Conservation (phyloP, 1,140 invertebrate genomes). For the Caenorhabditis latens region DNA sequence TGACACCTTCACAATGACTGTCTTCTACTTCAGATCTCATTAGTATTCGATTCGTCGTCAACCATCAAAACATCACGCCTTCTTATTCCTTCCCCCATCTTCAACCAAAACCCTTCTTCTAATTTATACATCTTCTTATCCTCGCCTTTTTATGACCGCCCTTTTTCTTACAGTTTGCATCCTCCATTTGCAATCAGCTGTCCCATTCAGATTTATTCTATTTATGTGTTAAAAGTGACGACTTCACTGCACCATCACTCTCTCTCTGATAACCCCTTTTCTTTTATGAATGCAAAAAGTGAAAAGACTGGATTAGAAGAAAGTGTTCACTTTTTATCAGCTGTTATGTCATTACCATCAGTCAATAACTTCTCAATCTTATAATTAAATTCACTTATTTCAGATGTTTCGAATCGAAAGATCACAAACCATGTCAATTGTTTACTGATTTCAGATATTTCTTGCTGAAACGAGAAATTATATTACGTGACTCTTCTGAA, state of each 20-base stretch:
- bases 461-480: too few relatives aligned
- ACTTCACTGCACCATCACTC: not conserved
- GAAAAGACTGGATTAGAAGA: constrained; percentile 31
- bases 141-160: constrained; percentile 44
- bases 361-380: not conserved
- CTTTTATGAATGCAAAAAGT: not conserved
- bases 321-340: constrained; percentile 14
- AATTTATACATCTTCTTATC: constrained; percentile 52
- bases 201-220: constrained; percentile 32
- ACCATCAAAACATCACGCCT: constrained; percentile 30
- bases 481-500: too few relatives aligned
- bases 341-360: constrained; percentile 3
- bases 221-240: not conserved
- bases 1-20: constrained; percentile 2
- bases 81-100: not conserved
- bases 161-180: constrained; percentile 1
- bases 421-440: too few relatives aligned
- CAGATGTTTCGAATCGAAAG: not conserved
- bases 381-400: not conserved
- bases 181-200: constrained; percentile 45
- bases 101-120: constrained; percentile 4
- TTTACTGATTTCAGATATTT: too few relatives aligned
- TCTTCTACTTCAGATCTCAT: constrained; percentile 44
- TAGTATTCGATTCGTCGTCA: constrained; percentile 1
- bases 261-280: not conserved